Base-by-base conservation (phyloP, 2,888 invertebrate species). In the Calliscelio sp. region DNA sequence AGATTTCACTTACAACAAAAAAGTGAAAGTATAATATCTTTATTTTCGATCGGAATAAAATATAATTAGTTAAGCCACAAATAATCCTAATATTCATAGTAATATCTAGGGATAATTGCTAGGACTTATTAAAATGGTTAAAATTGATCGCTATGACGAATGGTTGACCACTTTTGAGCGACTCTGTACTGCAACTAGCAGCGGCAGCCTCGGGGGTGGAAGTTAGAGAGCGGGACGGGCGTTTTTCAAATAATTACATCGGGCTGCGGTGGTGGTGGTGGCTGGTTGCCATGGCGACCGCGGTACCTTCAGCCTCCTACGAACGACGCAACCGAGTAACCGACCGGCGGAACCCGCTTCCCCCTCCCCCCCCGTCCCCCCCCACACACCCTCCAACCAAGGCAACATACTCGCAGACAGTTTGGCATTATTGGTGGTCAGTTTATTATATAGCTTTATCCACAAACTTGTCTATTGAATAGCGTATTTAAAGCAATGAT, bases 191-290 rank as follows among this genome's bases (percentile, higher is more conserved):
- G 86, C 81, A 85, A 88, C 88, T 87, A 82, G 90, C 88, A 90
- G 89, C 89, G 86, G 87, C 89, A 90, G 80, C 88, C 89, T 89
- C 89, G 89, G 90, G 91, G 91, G 92, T 89, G 83, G 81, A 86
- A 89, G 90, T 90, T 90, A 90, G 90, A 90, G 92, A 90, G 92
- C 91, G 90, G 89, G 88, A 89, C 89, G 89, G 89, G 91, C 90
- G 92, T 93, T 93, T 93, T 93, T 93, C 93, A 93, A 93, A 93
- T 93, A 93, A 93, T 93, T 93, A 93, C 93, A 93, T 93, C 93
- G 92, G 88, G 90, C 90, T 91, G 91, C 88, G 90, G 89, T 87
- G 89, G 89, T 90, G 90, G 90, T 90, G 87, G 89, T 86, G 88
- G 88, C 87, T 90, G 91, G 92, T 93, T 91, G 89, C 93, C 92